These are phyloP conservation scores for Chalcis sispes DNA, from an alignment of 2,888 invertebrate species.

Conservation along the genomic window DNA sequence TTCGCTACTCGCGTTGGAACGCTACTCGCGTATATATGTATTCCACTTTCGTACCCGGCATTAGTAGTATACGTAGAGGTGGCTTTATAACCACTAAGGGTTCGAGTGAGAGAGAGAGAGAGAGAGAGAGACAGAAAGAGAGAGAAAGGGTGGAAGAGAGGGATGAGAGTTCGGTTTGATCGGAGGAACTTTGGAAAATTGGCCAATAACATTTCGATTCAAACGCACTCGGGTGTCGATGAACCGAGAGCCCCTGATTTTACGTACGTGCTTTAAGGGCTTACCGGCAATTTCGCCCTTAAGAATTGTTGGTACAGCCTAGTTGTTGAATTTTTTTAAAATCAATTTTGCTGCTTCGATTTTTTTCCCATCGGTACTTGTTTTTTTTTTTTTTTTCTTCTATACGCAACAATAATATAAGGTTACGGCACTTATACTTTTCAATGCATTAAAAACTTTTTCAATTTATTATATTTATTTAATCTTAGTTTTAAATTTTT, in stretches of 20 bases:
- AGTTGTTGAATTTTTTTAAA: neutral
- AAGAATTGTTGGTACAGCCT: slow-evolving; percentile 40
- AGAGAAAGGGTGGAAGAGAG: too few relatives aligned
- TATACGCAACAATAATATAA: too few relatives aligned
- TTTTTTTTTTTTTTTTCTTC: too few relatives aligned
- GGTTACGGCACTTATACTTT: too few relatives aligned
- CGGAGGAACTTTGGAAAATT: slow-evolving; percentile 48
- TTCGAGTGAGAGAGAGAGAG: neutral
- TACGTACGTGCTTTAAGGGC: slow-evolving; percentile 30
- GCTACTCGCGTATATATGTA: neutral
- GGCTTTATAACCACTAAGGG: slow-evolving; percentile 21
- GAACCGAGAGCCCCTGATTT: slow-evolving; percentile 41
- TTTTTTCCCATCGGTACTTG: too few relatives aligned
- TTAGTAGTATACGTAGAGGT: neutral
- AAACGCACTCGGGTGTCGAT: slow-evolving; percentile 19
- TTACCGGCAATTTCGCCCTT: neutral
- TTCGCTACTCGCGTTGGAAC: neutral
- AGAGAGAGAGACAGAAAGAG: neutral
- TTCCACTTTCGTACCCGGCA: neutral
- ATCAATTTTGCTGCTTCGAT: too few relatives aligned
- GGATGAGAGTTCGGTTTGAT: slow-evolving; percentile 5
- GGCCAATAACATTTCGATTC: slow-evolving; percentile 51
- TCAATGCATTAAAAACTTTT: too few relatives aligned
- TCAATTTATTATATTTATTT: too few relatives aligned
- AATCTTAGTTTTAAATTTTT: too few relatives aligned